Evolutionary conservation across 2,888 invertebrate genomes (phyloP), one percentile per base, ranked within the genome.

Genomic region (Cyclophora punctaria): DNA sequence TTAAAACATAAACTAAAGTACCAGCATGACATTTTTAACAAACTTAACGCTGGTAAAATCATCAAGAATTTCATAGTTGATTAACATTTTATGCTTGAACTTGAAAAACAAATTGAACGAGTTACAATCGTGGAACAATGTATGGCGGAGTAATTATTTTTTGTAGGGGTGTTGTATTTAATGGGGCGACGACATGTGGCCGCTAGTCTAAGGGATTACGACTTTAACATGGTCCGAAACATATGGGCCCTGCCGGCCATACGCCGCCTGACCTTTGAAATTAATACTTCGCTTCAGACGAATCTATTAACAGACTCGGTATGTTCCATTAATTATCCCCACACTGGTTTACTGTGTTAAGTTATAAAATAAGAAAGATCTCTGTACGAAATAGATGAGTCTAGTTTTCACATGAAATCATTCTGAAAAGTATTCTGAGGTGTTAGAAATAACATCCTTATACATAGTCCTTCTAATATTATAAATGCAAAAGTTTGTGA

Each of bases 101-200:
- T 69, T 63, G 67, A 66, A 68, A 20, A 63, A 67, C 62, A 71
- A 77, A 75, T 72, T 75, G 71, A 72, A 71, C 71, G 74, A 71
- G 74, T 76, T 75, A 66, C 66, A 67, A 69, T 67, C 69, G 69
- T 69, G 67, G 71, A 60, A 61, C 57, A 57, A 69, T 73, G 73
- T 74, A 75, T 84, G 85, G 81, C 79, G 71, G 72, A 83, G 81
- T 80, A 80, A 84, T 86, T 83, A 86, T 80, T 83, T 84, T 85
- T 84, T 83, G 81, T 82, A 75, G 72, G 81, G 76, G 78, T 72
- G 75, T 73, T 70, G 70, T 64, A 64, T 80, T 78, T 81, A 80
- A 83, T 78, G 79, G 78, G 69, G 71, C 69, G 78, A 59, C 73
- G 80, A 81, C 85, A 83, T 84, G 73, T 80, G 84, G 82, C 63